Percentiles rank a stretch among this genome's conserved stretches.
Evolutionary conservation across 2,888 invertebrate species (phyloP).

Genomic region (Nomada lathburiana): DNA sequence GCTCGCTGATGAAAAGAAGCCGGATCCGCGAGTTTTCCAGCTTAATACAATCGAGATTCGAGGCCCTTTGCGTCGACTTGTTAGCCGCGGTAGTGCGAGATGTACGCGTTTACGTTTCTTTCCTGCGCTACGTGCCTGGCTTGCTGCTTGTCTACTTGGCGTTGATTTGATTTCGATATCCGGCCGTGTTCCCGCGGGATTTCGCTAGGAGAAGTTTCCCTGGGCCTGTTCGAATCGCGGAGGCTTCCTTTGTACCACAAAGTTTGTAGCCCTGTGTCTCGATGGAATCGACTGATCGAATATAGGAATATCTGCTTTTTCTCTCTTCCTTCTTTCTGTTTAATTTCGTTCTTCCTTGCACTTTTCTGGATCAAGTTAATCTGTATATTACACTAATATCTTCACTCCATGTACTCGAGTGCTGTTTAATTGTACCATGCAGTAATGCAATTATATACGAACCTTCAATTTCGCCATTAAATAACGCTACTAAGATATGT

Average conservation of each 20-base stretch:
- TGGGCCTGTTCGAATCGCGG: conserved; percentile 34
- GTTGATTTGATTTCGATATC: conserved; percentile 78
- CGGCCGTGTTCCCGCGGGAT: conserved; percentile 45
- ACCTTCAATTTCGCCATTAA: neutral
- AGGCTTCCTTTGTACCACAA: conserved; percentile 18
- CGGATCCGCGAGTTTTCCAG: conserved; percentile 6
- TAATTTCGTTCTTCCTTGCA: neutral
- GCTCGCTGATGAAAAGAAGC: neutral
- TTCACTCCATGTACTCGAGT: no score
- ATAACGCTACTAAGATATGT: neutral
- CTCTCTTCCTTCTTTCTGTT: neutral
- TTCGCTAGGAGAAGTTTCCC: conserved; percentile 26
- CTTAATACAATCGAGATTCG: conserved; percentile 50
- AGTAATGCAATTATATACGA: neutral
- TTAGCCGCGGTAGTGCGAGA: conserved; percentile 49
- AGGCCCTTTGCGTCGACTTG: conserved; percentile 23
- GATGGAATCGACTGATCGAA: conserved; percentile 33
- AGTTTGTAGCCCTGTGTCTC: conserved; percentile 21
- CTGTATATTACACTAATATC: conserved; percentile 9
- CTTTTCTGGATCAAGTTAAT: neutral
- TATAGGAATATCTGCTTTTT: conserved; percentile 29
- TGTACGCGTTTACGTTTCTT: conserved; percentile 48
- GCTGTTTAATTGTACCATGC: neutral
- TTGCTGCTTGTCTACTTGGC: conserved; percentile 69
- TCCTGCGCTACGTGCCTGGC: conserved; percentile 63